Percentiles rank a stretch among this genome's conserved stretches.
Evolutionary conservation across 2,113 vertebrate species (phyloP).

Genomic region (Potamarius usumacintae): DNA sequence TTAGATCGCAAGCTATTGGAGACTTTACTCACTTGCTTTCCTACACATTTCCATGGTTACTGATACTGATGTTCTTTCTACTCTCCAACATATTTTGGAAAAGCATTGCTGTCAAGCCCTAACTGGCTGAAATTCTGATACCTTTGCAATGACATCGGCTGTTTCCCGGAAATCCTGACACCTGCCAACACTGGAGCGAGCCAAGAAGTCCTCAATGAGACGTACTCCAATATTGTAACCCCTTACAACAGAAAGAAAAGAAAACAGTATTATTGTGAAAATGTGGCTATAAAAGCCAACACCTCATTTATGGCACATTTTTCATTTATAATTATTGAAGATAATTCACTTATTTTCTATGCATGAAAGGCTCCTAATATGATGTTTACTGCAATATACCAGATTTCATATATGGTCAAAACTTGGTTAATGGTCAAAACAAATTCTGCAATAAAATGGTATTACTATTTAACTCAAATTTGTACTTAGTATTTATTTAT

Average conservation of each 20-base stretch:
- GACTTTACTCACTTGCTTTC: slow-evolving; percentile 23
- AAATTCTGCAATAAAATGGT: not conserved
- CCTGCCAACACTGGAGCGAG: slow-evolving; percentile 93
- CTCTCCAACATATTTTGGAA: slow-evolving; percentile 23
- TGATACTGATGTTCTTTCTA: slow-evolving; percentile 6
- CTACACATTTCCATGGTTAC: slow-evolving; percentile 24
- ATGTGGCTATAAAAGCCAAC: not conserved
- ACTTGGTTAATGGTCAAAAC: not conserved
- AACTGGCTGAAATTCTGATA: slow-evolving; percentile 65
- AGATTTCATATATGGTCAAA: not conserved
- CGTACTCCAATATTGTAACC: slow-evolving; percentile 98
- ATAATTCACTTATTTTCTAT: not conserved
- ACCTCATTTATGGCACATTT: not conserved
- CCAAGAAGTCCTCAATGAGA: slow-evolving; percentile 97
- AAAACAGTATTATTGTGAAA: not conserved
- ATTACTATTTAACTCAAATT: not conserved
- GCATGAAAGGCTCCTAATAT: not conserved
- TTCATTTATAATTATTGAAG: not conserved
- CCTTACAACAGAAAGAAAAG: slow-evolving; percentile 68
- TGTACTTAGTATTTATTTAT: no score
- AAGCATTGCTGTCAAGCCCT: slow-evolving; percentile 51
- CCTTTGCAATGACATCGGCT: slow-evolving; percentile 97
- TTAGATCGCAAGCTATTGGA: slow-evolving; percentile 38
- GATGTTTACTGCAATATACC: not conserved
- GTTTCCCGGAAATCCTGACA: slow-evolving; percentile 99